A percentile compares a stretch with the other conserved stretches of the same genome.
These are phyloP conservation scores for Drosophila ironensis DNA, from an alignment of 1,140 invertebrate genomes.

Conservation along the genomic window DNA sequence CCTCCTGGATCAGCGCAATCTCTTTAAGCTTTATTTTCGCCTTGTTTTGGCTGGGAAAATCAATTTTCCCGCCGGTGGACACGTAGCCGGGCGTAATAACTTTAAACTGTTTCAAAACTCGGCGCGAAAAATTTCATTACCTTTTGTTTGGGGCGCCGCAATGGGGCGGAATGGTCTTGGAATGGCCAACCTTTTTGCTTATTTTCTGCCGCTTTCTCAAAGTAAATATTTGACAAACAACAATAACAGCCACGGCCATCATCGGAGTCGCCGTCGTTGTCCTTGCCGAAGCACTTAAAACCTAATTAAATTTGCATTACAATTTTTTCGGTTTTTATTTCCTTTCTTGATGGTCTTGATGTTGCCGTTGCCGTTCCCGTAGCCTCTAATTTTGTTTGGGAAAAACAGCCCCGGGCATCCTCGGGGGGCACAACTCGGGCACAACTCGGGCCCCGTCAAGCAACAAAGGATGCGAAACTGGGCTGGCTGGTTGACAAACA, in stretches of 20 bases:
- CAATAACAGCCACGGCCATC: constrained; percentile 29
- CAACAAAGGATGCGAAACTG: constrained; percentile 36
- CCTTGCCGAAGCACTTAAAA: constrained; percentile 73
- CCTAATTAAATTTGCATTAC: constrained; percentile 80
- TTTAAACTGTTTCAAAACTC: constrained; percentile 76
- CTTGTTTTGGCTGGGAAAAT: constrained; percentile 35
- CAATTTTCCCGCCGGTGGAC: constrained; percentile 57
- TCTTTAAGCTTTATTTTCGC: constrained; percentile 49
- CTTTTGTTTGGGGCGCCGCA: constrained; percentile 32
- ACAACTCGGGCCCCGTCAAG: constrained; percentile 10
- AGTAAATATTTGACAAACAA: constrained; percentile 75
- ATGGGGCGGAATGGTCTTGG: neutral
- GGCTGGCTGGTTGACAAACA: constrained; percentile 64
- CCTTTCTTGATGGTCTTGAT: neutral
- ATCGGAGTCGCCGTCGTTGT: constrained; percentile 42
- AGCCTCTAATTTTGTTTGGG: constrained; percentile 70
- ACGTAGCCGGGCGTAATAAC: constrained; percentile 66
- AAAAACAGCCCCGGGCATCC: constrained; percentile 63
- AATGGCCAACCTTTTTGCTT: constrained; percentile 66
- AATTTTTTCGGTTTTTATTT: constrained; percentile 59
- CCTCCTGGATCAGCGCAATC: constrained; percentile 8
- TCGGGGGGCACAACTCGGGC: constrained; percentile 50
- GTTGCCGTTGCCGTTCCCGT: constrained; percentile 19
- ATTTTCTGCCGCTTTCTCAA: constrained; percentile 67
- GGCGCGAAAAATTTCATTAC: constrained; percentile 77